phyloP scores from a whole-genome alignment of 2,888 invertebrate genomes.

The Glyphotaelius pellucidus region DNA sequence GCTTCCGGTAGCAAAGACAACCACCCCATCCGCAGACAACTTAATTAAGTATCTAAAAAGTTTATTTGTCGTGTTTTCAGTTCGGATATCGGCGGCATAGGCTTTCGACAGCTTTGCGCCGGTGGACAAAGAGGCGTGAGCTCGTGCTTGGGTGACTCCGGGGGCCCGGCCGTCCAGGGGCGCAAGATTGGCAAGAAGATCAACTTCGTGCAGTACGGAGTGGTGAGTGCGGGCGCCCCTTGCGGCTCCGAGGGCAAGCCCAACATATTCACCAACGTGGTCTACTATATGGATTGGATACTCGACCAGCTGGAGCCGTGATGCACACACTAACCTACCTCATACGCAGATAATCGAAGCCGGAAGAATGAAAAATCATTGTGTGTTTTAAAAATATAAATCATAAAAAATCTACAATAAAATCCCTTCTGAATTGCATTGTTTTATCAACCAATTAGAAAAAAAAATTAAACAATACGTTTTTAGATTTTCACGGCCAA shows the following conservation, averaged over 20 bases:
- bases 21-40: too few relatives aligned
- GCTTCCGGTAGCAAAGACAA: too few relatives aligned
- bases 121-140: constrained; percentile 79
- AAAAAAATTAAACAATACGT: too few relatives aligned
- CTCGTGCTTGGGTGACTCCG: constrained; percentile 83
- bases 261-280: constrained; percentile 83
- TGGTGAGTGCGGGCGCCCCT: constrained; percentile 77
- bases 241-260: constrained; percentile 80
- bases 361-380: too few relatives aligned
- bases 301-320: constrained; percentile 73
- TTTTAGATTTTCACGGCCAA: too few relatives aligned
- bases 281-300: constrained; percentile 83
- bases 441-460: too few relatives aligned
- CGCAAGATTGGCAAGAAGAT: constrained; percentile 70
- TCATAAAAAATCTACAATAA: too few relatives aligned
- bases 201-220: constrained; percentile 79
- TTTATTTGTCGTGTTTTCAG: constrained; percentile 24
- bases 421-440: too few relatives aligned
- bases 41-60: background rate
- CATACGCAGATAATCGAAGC: too few relatives aligned
- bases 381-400: too few relatives aligned
- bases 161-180: constrained; percentile 80
- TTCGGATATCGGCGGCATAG: constrained; percentile 69
- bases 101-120: constrained; percentile 78
- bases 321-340: constrained; percentile 34